Base-by-base conservation (phyloP, 2,797 vertebrate species). In the Gymnothorax reevesii region DNA sequence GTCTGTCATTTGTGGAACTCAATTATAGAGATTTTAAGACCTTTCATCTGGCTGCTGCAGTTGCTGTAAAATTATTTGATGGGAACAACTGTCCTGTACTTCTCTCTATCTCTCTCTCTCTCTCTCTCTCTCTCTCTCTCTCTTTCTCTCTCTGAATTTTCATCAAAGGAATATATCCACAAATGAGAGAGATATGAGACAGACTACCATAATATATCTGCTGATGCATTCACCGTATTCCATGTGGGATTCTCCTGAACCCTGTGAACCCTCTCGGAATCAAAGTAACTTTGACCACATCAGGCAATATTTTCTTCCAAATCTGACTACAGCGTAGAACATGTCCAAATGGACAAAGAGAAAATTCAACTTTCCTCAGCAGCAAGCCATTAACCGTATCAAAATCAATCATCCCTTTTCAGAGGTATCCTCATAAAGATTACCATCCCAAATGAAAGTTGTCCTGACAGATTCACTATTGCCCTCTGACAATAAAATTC, bases 361-460 rank as follows among this genome's bases (percentile, higher is more conserved):
- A 86, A 82, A 52, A 22, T n/a, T 13, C 57, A 59, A 59, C 57
- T 59, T 9, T 10, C 62, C 33, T 52, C 80, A 59, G 52, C 27
- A 75, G 15, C 27, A 64, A 7, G 25, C 12, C 27, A 17, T 57
- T 71, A 49, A 17, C 52, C 7, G 27, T 75, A 87, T 75, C 57
- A 49, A 57, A 75, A 87, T 83, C 64, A 49, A 57, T 83, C 49
- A 82, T 62, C 83, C 66, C 62, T 69, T 59, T 82, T 84, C 33
- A 57, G 66, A 13, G 42, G 42, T 83, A 13, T 22, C 57, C 84
- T 69, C 82, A 75, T 60, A 83, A 62, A 52, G 55, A 87, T 87
- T 87, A n/a, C 71, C 82, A 83, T 49, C 62, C 66, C 55, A 20
- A 54, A 22, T 62, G 33, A 4, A 64, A 71, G 15, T 55, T 80